Evolutionary conservation across 1,140 invertebrate genomes (phyloP).

Genomic region (Homalodisca vitripennis): DNA sequence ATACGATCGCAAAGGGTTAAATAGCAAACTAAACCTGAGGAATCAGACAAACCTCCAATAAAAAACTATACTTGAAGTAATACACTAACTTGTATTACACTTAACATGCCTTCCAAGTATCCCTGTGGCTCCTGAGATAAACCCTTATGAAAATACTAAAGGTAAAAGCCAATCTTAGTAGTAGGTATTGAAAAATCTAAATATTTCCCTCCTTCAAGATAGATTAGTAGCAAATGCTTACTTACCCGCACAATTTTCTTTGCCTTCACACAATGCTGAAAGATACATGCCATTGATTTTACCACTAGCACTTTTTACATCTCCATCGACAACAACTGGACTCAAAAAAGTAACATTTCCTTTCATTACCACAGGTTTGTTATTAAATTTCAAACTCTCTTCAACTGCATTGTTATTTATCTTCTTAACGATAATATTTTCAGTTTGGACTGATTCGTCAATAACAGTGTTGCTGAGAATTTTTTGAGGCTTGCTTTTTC

Average conservation of each 20-base stretch:
- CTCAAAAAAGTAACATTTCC: background rate
- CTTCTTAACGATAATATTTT: background rate
- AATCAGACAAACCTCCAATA: too few relatives aligned
- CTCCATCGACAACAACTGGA: background rate
- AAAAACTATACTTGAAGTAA: too few relatives aligned
- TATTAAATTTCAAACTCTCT: background rate
- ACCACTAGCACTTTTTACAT: background rate
- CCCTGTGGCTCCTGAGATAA: too few relatives aligned
- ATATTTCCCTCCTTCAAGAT: too few relatives aligned
- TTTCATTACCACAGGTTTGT: background rate
- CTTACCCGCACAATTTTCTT: background rate
- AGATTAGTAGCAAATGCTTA: too few relatives aligned
- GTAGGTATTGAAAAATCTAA: too few relatives aligned
- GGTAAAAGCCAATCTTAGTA: too few relatives aligned
- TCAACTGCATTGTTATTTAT: background rate
- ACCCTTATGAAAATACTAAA: too few relatives aligned
- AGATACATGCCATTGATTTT: background rate
- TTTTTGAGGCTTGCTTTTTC: background rate
- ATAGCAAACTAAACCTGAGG: too few relatives aligned
- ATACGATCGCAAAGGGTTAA: too few relatives aligned
- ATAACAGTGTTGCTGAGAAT: background rate
- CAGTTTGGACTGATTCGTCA: background rate
- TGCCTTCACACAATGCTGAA: background rate
- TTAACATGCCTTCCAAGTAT: too few relatives aligned
- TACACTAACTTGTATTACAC: too few relatives aligned